Base-by-base conservation (phyloP, 30 jellyfish, hydroid and myxozoan genomes). In the Cassiopea xamachana region DNA sequence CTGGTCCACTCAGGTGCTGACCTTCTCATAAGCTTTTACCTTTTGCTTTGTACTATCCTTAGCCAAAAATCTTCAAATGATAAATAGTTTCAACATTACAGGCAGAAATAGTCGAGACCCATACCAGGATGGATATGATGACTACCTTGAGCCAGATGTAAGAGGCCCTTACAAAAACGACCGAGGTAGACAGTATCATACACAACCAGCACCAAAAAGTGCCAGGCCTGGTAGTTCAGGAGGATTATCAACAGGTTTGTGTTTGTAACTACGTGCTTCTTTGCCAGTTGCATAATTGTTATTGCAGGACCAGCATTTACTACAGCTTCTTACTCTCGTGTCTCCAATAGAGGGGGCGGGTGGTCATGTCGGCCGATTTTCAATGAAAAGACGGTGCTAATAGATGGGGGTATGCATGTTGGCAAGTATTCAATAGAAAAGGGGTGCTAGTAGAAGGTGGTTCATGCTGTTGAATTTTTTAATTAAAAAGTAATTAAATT, bases 201-300 rank as follows among this genome's bases (percentile, higher is more conserved):
- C 95, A 50, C 87, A 79, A 58, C 90, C 82, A 47, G 79, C 69
- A 64, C 90, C 85, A 46, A 55, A 60, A 60, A 80, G 77, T 19
- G 83, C 45, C 50, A 82, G 97, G 48, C 90, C 93, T 2, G 83
- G 97, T 64, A 90, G 97, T 72, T 83, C 97, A 50, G 97, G 97
- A 17, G 93, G 90, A 46, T 77, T 73, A 15, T 89, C 96, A 48
- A 79, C 96, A 72, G 96, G 96, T 89, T 62, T 7, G 13, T 59
- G 14, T 14, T 59, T 59, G 14, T 59, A 59, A 6, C 14, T 59
- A 14, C 0, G 0, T 59, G 13, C 14, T 27, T 27, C 39, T 27
- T 27, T 27, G 39, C 39, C 39, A 27, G 0, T 27, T 27, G 39
- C 39, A 27, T 27, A 27, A 27, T 27, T 27, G 39, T 27, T 27